Evolutionary conservation across 2,113 vertebrate species (phyloP), one percentile per base, ranked within the genome.

Genomic region (Fukomys damarensis): DNA sequence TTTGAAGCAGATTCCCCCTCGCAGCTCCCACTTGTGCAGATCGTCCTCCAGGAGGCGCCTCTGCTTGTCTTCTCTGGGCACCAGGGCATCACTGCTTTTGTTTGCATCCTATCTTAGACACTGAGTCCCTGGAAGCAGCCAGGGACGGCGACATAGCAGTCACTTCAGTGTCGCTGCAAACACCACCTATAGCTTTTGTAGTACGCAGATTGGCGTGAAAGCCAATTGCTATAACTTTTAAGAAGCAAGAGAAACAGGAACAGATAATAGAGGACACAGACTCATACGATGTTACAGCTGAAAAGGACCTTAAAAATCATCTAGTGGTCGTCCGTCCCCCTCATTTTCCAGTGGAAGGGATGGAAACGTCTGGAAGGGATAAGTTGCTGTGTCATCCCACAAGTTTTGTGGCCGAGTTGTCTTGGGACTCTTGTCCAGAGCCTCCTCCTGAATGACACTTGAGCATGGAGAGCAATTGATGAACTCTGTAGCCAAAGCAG

Each of bases 211-310:
- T 76, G 56, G 63, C 86, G 91, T 17, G 86, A 91, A 93, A 80
- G 58, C 59, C 88, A 91, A 83, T 89, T 58, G 63, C 74, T 90
- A 0, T 77, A 91, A 94, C 94, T 93, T 97, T 91, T 83, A 89
- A 93, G 86, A 93, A 86, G 86, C 0, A 3, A 81, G 89, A 86
- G 66, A 96, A 89, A 96, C 83, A 96, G 56, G 24, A 91, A 94
- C 38, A 89, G 87, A 72, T 95, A 96, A 94, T 56, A 84, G 58
- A 84, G 70, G 80, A 93, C 81, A 74, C 3, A 32, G 81, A 82
- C n/a, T 93, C 52, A 77, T 84, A 92, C 87, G 59, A 77, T 87
- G 63, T 81, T 81, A 89, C 2, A 52, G 49, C 56, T 87, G 68
- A 83, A 88, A 86, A 58, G 41, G 41, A 94, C 30, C 54, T 93